Conservation (phyloP, 2,113 vertebrate species). For the Muscicapa adusta region DNA sequence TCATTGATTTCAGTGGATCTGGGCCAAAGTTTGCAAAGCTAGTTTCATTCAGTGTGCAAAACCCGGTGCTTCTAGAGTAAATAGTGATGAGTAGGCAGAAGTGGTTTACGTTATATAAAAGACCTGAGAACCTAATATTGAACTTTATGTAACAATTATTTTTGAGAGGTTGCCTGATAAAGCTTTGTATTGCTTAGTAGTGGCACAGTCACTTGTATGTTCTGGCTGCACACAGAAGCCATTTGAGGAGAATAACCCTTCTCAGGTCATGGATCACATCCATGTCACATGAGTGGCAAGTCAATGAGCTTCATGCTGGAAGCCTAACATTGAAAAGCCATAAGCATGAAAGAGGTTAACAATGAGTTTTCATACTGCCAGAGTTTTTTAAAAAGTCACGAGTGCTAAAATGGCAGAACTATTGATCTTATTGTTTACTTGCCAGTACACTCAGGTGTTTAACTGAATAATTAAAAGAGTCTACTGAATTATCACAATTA, state of each 20-base stretch:
- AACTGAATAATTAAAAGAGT: not conserved
- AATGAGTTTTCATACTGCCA: not conserved
- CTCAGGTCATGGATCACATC: constrained; percentile 16
- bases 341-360: not conserved
- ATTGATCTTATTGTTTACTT: not conserved
- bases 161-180: constrained; percentile 47
- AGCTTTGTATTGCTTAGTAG: constrained; percentile 58
- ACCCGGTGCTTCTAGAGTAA: constrained; percentile 12
- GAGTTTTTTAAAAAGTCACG: not conserved
- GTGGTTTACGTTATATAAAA: constrained; percentile 58
- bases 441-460: not conserved
- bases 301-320: not conserved
- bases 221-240: not conserved
- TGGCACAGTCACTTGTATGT: constrained; percentile 32
- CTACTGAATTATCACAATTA: not conserved
- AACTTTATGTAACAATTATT: constrained; percentile 20
- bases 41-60: not conserved
- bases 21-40: not conserved
- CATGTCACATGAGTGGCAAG: not conserved
- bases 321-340: not conserved
- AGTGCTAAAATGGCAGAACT: not conserved
- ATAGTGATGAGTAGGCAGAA: constrained; percentile 7
- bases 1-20: not conserved
- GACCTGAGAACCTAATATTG: constrained; percentile 56
- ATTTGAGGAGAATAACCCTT: not conserved